Evolutionary conservation across 2,888 invertebrate genomes (phyloP).

Genomic region (Pristionchus japonicus): DNA sequence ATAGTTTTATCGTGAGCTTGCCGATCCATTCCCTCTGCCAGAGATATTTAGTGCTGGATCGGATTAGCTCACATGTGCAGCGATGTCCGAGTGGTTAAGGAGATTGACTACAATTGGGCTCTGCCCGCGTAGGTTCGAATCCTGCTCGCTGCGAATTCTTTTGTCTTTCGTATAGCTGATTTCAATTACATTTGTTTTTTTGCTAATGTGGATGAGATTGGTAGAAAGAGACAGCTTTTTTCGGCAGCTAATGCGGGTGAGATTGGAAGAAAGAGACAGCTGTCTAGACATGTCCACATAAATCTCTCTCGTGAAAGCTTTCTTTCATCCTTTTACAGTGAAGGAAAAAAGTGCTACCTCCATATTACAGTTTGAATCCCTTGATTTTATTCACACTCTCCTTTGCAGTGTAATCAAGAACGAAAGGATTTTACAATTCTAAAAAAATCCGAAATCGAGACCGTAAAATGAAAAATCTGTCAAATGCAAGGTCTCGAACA

Average conservation of each 20-base stretch:
- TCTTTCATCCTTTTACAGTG: too few species aligned
- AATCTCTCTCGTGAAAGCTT: too few species aligned
- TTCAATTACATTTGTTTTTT: not conserved
- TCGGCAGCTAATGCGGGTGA: too few species aligned
- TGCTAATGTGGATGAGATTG: too few species aligned
- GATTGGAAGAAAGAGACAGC: too few species aligned
- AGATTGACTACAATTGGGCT: slow-evolving; percentile 70
- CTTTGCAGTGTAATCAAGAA: too few species aligned
- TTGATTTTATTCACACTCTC: too few species aligned
- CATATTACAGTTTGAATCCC: too few species aligned
- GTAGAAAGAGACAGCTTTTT: too few species aligned
- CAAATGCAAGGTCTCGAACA: not conserved
- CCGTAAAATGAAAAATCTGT: not conserved
- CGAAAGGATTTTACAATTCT: too few species aligned
- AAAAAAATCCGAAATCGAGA: not conserved
- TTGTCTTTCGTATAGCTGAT: not conserved
- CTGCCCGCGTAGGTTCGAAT: slow-evolving; percentile 68
- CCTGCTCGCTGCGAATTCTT: slow-evolving; percentile 54
- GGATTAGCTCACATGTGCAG: not conserved
- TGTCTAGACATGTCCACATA: too few species aligned
- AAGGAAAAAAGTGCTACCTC: too few species aligned
- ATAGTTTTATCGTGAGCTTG: not conserved
- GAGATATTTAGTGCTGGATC: not conserved
- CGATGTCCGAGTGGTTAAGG: slow-evolving; percentile 67
- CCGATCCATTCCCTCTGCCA: not conserved